Evolutionary conservation across 1,140 invertebrate genomes (phyloP).

Genomic region (Pachyrhynchus sulphureomaculatus): DNA sequence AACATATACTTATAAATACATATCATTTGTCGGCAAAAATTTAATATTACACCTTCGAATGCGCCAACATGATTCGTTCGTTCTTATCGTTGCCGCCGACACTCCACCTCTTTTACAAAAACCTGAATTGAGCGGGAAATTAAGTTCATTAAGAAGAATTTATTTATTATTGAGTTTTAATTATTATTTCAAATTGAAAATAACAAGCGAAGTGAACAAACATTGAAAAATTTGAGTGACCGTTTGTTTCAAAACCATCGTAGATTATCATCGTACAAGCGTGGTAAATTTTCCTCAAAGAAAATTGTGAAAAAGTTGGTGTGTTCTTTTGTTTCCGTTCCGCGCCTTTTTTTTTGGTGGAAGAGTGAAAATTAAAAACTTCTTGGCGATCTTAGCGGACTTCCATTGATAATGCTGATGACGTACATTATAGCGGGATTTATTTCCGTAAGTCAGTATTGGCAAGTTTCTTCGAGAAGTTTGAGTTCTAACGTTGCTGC

Average conservation of each 20-base stretch:
- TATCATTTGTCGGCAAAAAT: constrained; percentile 2
- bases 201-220: no score
- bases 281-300: no score
- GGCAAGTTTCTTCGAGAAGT: neutral
- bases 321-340: no score
- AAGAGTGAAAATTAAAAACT: no score
- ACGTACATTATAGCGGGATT: neutral
- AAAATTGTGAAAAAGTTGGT: no score
- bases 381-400: no score
- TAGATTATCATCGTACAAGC: no score
- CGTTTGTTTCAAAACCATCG: no score
- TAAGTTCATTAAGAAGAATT: neutral
- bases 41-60: constrained; percentile 7
- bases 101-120: constrained; percentile 2
- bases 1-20: constrained; percentile 6
- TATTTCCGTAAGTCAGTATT: neutral
- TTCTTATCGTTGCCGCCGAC: constrained; percentile 1
- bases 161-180: no score
- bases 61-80: constrained; percentile 5
- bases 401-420: constrained; percentile 2
- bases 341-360: no score
- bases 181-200: no score
- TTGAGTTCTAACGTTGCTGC: neutral
- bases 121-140: neutral
- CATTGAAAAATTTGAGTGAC: no score